Base-by-base conservation (phyloP, 2,888 invertebrate genomes). In the Ophion obscuratus region DNA sequence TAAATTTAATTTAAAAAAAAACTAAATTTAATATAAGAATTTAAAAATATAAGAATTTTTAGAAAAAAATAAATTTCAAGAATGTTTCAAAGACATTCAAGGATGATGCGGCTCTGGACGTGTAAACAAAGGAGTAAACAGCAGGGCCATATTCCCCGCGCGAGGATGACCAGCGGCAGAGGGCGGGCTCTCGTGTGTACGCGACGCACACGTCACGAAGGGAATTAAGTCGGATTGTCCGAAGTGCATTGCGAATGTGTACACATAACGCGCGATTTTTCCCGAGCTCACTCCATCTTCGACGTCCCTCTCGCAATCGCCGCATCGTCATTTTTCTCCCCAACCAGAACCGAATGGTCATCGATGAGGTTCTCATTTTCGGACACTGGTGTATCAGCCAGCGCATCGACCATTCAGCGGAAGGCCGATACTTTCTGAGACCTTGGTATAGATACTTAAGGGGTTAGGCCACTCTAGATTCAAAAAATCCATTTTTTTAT, bases 351-450 rank as follows among this genome's bases (percentile, higher is more conserved):
- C 31, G 11, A 79, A 84, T 81, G 86, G 84, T 86, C 86, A 73
- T 79, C 64, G 47, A 78, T 64, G 61, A 57, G 87, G 87, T 87
- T 87, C 87, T 87, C 87, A 87, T 84, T 57, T 75, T 62, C 27
- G 14, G 14, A 53, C 27, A 53, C 36, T 36, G 53, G 14, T 53
- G 9, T 1, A 40, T 9, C 40, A 9, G 40, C 40, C 9, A 5
- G 40, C 9, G 7, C 40, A 40, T 40, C 40, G 1, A 40, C 40
- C 6, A 40, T 3, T 40, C 40, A 40, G 9, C 9, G 40, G 40
- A 40, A 40, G 40, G 40, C 40, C 40, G 9, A 40, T 40, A 40
- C 40, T 40, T 40, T 40, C 6, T 6, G 40, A 40, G 7, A 40
- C 9, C 40, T 40, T 40, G 7, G 40, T 40, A 1, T 7, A 40